Base-by-base conservation (phyloP, 2,113 vertebrate genomes). In the Phyllopteryx taeniolatus region DNA sequence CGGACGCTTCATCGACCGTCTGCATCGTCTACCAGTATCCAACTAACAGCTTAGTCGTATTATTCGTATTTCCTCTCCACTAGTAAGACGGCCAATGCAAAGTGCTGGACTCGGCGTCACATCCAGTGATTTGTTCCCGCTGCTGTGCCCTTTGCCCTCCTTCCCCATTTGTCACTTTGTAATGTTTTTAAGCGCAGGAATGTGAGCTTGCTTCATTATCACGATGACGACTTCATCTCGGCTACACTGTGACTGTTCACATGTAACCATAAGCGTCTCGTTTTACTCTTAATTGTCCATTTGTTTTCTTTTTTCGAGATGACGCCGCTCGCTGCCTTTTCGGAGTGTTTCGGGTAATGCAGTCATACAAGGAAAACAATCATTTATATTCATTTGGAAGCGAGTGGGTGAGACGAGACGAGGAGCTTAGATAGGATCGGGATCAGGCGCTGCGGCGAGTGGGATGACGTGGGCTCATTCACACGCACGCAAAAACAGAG, bases 281-380 rank as follows among this genome's bases (percentile, higher is more conserved):
- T 47, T 74, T 70, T 20, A 61, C 49, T 68, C 46, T 51, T 68
- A 69, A 79, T 8, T 22, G 27, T 59, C 70, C 42, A 83, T 86
- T 91, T 90, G 86, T 87, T 91, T 87, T 88, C 68, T 78, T 89
- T 88, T 14, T 8, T 6, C 73, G 70, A 64, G 78, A 80, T 31
- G 14, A 84, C 44, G 79, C 85, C 83, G 80, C 72, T 54, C 9
- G 31, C 31, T 13, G n/a, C 83, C 76, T 75, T 85, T 87, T 77
- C 84, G 78, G 79, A 79, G 78, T 87, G 88, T 88, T 91, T 91
- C 87, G 73, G 80, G 87, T 87, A 87, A 89, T 90, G 92, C 91
- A 90, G 88, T 85, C 85, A 89, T 85, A 77, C 89, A 90, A 85
- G 75, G 74, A 93, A 93, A 93, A 93, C 92, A 92, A 80, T 89